These are phyloP conservation scores for Dicranocentrus wangi DNA, from an alignment of 2,888 invertebrate genomes.

Conservation along the genomic window DNA sequence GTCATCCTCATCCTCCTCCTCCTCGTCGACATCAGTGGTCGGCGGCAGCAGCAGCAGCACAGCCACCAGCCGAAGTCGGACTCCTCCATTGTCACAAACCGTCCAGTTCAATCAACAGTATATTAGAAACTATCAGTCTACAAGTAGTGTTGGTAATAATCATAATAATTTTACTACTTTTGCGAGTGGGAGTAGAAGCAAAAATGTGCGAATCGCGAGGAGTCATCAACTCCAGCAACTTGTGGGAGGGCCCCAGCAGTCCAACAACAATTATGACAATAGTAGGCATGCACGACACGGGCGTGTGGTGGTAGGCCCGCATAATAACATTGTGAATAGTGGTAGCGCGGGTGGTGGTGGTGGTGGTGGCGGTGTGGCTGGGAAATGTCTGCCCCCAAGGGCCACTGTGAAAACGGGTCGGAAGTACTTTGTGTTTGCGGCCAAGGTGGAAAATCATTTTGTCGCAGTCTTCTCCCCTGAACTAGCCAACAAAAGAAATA, in stretches of 20 bases:
- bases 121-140: conserved; percentile 49
- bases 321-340: conserved; percentile 53
- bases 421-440: conserved; percentile 73
- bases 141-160: too few species aligned
- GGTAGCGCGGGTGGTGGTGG: conserved; percentile 48
- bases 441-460: conserved; percentile 72
- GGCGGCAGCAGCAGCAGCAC: conserved; percentile 34
- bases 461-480: conserved; percentile 73
- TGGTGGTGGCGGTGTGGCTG: conserved; percentile 31
- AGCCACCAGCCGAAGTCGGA: conserved; percentile 33
- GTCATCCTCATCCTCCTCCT: conserved; percentile 10
- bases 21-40: conserved; percentile 14
- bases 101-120: conserved; percentile 64
- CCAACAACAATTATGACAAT: conserved; percentile 50
- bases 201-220: conserved; percentile 51
- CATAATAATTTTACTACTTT: conserved; percentile 49
- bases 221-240: conserved; percentile 44
- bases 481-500: conserved; percentile 73
- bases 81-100: conserved; percentile 58
- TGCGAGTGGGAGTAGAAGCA: conserved; percentile 50
- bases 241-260: conserved; percentile 19
- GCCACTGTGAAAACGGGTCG: conserved; percentile 73
- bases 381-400: conserved; percentile 71
- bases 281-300: conserved; percentile 59
- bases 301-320: conserved; percentile 55